phyloP scores from a whole-genome alignment of 53 echinoderm and acorn worm species.

The Echinometra lucunter region DNA sequence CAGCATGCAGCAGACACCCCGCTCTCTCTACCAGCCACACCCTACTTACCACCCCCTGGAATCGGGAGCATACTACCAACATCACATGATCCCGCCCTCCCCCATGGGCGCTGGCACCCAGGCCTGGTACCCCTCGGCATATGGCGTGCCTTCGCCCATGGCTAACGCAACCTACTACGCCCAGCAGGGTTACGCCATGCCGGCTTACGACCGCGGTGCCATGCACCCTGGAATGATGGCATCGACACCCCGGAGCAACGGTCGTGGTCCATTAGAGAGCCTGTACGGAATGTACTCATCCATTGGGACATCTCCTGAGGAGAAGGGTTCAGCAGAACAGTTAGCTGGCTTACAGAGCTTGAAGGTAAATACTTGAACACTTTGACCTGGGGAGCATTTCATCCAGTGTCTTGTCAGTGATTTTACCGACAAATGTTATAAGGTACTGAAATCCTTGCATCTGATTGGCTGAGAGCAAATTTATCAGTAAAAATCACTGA shows the following conservation, averaged over 20 bases:
- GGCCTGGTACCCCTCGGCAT: constrained; percentile 68
- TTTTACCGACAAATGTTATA: too few species aligned
- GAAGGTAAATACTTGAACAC: background rate
- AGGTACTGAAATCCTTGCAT: too few species aligned
- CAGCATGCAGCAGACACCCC: too few species aligned
- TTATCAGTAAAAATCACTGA: too few species aligned
- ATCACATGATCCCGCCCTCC: constrained; percentile 61
- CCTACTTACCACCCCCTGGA: too few species aligned
- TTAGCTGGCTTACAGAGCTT: constrained; percentile 55
- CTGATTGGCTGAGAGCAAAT: too few species aligned
- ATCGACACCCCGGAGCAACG: constrained; percentile 15
- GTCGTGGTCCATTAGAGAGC: constrained; percentile 53
- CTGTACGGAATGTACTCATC: constrained; percentile 65
- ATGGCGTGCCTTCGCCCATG: constrained; percentile 58
- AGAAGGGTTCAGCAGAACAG: constrained; percentile 28
- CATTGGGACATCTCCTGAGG: constrained; percentile 44
- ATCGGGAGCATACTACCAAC: too few species aligned
- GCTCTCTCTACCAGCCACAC: too few species aligned
- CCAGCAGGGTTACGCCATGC: constrained; percentile 54
- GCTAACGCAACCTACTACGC: constrained; percentile 30
- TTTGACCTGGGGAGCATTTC: too few species aligned
- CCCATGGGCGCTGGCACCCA: constrained; percentile 22
- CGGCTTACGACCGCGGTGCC: background rate
- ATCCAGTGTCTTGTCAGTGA: too few species aligned
- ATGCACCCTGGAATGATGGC: constrained; percentile 36